phyloP scores from a whole-genome alignment of 92 coral and sea anemone species.

The Diadumene lineata region DNA sequence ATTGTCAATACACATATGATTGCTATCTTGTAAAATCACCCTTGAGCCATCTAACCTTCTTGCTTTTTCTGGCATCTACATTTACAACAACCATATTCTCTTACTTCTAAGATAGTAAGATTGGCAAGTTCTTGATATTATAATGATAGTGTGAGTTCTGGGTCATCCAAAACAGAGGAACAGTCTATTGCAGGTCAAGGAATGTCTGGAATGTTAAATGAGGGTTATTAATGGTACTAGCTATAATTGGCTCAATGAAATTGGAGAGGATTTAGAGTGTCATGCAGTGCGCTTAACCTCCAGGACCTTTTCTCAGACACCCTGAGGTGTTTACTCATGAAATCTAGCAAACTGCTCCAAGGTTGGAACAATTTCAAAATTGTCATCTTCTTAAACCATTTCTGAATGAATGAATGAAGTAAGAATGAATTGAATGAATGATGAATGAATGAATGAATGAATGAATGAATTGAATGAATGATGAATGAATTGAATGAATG shows the following conservation, averaged over 20 bases:
- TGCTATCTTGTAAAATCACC: not conserved
- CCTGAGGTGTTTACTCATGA: too few relatives aligned
- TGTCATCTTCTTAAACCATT: too few relatives aligned
- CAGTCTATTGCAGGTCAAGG: not conserved
- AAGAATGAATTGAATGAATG: too few relatives aligned
- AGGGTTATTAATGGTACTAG: not conserved
- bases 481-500: too few relatives aligned
- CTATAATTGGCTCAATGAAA: slow-evolving; percentile 3
- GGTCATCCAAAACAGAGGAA: not conserved
- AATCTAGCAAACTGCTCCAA: too few relatives aligned
- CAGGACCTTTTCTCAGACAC: too few relatives aligned
- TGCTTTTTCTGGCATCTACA: too few relatives aligned
- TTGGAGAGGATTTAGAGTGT: not conserved
- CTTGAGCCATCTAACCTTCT: not conserved
- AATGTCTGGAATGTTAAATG: not conserved
- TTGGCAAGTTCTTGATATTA: not conserved
- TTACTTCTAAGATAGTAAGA: not conserved
- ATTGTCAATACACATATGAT: not conserved
- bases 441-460: too few relatives aligned
- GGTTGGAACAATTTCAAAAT: too few relatives aligned
- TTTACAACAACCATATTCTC: too few relatives aligned
- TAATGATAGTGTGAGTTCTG: not conserved
- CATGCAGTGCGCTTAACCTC: not conserved
- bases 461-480: too few relatives aligned
- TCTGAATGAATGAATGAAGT: too few relatives aligned